Conservation (phyloP, 2,113 vertebrate genomes). For the Brachypodius melanocephalos region DNA sequence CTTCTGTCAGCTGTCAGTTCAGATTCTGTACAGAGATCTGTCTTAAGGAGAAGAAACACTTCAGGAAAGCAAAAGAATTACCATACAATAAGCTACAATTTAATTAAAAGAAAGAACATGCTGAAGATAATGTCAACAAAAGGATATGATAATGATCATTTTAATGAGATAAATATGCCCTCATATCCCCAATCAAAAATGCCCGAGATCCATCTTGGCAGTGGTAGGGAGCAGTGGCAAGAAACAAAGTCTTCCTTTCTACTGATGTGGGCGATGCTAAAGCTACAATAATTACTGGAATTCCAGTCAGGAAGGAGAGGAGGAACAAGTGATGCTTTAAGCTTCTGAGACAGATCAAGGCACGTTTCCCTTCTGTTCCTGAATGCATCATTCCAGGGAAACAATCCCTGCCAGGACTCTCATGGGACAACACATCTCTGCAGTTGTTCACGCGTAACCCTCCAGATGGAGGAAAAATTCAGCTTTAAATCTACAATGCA, state of each 20-base stretch:
- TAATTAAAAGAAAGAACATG: neutral
- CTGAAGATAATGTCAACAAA: neutral
- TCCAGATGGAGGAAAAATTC: neutral
- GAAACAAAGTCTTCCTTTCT: neutral
- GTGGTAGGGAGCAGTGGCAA: neutral
- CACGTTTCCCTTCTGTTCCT: neutral
- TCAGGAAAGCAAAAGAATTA: neutral
- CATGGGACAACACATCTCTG: neutral
- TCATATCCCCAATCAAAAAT: neutral
- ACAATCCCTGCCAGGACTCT: neutral
- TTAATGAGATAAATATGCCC: neutral
- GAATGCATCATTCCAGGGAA: neutral
- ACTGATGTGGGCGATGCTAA: neutral
- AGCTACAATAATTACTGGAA: constrained; percentile 23
- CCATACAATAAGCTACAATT: neutral
- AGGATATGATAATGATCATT: neutral
- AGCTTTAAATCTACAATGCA: neutral
- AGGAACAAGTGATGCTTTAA: neutral
- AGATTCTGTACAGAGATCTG: neutral
- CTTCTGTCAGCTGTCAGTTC: neutral
- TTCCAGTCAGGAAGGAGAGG: neutral
- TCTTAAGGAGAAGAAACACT: neutral
- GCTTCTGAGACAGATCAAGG: neutral
- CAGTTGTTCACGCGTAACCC: neutral
- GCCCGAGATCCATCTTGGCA: neutral